Evolutionary conservation across 1,140 invertebrate genomes (phyloP).

Genomic region (Apocrypta bakeri): DNA sequence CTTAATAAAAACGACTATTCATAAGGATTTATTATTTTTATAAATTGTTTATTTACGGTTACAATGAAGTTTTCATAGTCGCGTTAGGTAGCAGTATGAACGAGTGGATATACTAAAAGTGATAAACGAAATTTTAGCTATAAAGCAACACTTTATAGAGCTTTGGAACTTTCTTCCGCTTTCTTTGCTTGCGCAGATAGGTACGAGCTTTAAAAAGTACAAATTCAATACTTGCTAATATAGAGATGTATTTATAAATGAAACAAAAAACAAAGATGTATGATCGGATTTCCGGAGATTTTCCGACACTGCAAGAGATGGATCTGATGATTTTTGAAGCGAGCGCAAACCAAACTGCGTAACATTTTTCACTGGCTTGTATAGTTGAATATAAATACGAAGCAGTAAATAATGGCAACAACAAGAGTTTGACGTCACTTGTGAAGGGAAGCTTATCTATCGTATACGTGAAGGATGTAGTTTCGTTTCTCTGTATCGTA

Average conservation of each 20-base stretch:
- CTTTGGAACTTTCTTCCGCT: not conserved
- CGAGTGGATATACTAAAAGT: not conserved
- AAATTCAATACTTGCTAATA: not conserved
- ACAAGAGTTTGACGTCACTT: not conserved
- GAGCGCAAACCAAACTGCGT: not conserved
- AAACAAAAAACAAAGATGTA: not conserved
- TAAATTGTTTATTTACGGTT: not conserved
- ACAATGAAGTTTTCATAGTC: not conserved
- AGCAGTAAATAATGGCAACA: not conserved
- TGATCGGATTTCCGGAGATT: not conserved
- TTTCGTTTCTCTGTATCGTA: not conserved
- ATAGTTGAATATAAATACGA: not conserved
- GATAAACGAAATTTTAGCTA: not conserved
- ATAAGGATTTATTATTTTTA: conserved; percentile 22
- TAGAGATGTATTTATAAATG: not conserved
- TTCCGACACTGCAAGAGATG: not conserved
- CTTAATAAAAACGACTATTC: not conserved
- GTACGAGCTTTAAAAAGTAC: not conserved
- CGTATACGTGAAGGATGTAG: not conserved
- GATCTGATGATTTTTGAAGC: not conserved
- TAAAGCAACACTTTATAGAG: not conserved
- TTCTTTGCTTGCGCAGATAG: not conserved
- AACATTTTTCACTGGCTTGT: not conserved
- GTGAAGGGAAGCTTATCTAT: not conserved
- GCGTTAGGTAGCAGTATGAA: not conserved